Percentiles rank a stretch among this genome's conserved stretches.
Evolutionary conservation across 2,113 vertebrate genomes (phyloP).

Genomic region (Petromus typicus): DNA sequence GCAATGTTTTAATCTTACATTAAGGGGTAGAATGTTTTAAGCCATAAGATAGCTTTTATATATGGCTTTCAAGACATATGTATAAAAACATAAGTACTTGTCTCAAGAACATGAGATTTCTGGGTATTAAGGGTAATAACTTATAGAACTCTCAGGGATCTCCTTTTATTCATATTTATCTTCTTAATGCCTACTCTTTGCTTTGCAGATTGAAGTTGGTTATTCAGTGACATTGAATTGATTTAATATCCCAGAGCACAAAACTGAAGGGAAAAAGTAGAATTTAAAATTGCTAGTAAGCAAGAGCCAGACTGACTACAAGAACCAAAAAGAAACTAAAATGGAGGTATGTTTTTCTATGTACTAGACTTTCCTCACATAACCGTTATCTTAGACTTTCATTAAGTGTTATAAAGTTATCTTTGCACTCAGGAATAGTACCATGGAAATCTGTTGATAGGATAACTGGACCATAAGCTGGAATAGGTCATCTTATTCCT

Average conservation of each 20-base stretch:
- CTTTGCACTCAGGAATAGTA: not conserved
- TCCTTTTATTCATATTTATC: not conserved
- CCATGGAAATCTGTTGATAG: not conserved
- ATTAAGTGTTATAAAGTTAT: not conserved
- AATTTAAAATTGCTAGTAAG: constrained; percentile 24
- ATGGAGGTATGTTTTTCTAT: not conserved
- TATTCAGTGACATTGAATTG: constrained; percentile 3
- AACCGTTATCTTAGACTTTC: constrained; percentile 27
- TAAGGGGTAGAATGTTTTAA: not conserved
- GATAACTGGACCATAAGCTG: not conserved
- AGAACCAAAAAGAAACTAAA: constrained; percentile 1
- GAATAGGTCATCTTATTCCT: not conserved
- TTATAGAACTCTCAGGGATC: not conserved
- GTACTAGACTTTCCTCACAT: not conserved
- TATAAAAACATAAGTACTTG: not conserved
- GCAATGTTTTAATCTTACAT: not conserved
- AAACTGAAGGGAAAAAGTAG: not conserved
- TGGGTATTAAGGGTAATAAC: not conserved
- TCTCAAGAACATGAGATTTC: constrained; percentile 15
- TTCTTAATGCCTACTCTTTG: not conserved
- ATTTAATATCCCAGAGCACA: not conserved
- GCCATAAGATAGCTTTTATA: not conserved
- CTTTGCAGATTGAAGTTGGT: not conserved
- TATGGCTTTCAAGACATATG: not conserved
- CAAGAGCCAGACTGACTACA: not conserved